phyloP scores from a whole-genome alignment of 2,888 invertebrate genomes.

The Merodon equestris region DNA sequence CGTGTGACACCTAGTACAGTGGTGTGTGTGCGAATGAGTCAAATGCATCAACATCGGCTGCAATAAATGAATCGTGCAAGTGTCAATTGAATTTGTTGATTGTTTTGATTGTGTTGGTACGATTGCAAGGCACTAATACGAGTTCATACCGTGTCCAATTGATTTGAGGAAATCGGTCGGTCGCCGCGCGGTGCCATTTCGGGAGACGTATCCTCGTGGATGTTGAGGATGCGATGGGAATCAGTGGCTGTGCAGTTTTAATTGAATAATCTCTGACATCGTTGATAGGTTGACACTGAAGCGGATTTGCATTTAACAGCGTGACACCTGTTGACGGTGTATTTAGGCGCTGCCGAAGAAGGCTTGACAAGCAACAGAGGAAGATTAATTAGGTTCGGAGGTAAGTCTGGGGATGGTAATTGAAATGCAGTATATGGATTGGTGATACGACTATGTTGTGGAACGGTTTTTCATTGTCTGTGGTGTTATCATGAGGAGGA shows the following conservation, averaged over 20 bases:
- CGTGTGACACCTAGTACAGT: background rate
- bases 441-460: too few species aligned
- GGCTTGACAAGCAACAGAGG: too few species aligned
- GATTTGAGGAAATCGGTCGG: slow-evolving; percentile 23
- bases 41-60: slow-evolving; percentile 20
- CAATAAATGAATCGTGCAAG: too few species aligned
- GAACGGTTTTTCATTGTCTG: too few species aligned
- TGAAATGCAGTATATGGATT: too few species aligned
- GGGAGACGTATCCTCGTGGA: background rate
- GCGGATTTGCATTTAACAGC: slow-evolving; percentile 29
- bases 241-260: slow-evolving; percentile 35
- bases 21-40: slow-evolving; percentile 12
- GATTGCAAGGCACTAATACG: too few species aligned
- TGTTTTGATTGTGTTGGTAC: background rate
- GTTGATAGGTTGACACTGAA: slow-evolving; percentile 6
- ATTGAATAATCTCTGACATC: slow-evolving; percentile 28
- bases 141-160: slow-evolving; percentile 17
- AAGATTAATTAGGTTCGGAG: too few species aligned
- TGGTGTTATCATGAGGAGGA: too few species aligned
- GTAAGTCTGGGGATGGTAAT: too few species aligned
- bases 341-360: background rate
- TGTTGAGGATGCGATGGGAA: background rate
- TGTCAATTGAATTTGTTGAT: too few species aligned
- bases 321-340: slow-evolving; percentile 46
- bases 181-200: background rate